Base-by-base conservation (phyloP, 2,113 vertebrate genomes). In the Aegithalos caudatus region DNA sequence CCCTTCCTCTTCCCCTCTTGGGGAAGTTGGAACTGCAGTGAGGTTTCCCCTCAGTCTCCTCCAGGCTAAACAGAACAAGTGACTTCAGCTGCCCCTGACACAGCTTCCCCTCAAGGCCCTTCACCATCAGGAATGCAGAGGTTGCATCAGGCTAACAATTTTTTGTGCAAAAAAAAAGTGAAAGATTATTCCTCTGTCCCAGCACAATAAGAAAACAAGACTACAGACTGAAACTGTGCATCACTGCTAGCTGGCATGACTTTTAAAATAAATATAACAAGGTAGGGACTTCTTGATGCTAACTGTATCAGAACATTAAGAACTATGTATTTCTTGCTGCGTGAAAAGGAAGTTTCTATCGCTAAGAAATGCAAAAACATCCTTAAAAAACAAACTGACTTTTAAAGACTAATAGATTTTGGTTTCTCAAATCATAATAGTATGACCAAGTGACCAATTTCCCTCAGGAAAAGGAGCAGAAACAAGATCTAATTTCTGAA, bases 1-100 rank as follows among this genome's bases (percentile, higher is more conserved):
- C 24, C 15, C 12, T 29, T 48, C 42, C 8, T 4, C 23, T 10
- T 56, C n/a, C 24, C 12, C 20, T 48, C 23, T 16, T 2, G 5
- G 38, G 11, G 10, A 20, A 16, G 33, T 0, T 62, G 33, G 3
- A 21, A 25, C 35, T 35, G 25, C 21, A 11, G 0, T 5, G 44
- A 76, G 44, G 13, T 50, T 8, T 35, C 61, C 21, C 51, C 51
- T 57, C 51, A 31, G 31, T 3, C 51, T 58, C 31, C 31, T 45
- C 53, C 71, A 67, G 71, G 21, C 53, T 18, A 27, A 44, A 31
- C 25, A 44, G 33, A 58, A 2, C 61, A 31, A 86, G 33, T 8
- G 53, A 37, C 37, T 45, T 58, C 83, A 67, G 83, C 45, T 44
- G 45, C 83, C 53, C 72, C 38, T 60, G 62, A 44, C 37, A 44